phyloP scores from a whole-genome alignment of 2,113 vertebrate species.

The Misgurnus mizolepis region DNA sequence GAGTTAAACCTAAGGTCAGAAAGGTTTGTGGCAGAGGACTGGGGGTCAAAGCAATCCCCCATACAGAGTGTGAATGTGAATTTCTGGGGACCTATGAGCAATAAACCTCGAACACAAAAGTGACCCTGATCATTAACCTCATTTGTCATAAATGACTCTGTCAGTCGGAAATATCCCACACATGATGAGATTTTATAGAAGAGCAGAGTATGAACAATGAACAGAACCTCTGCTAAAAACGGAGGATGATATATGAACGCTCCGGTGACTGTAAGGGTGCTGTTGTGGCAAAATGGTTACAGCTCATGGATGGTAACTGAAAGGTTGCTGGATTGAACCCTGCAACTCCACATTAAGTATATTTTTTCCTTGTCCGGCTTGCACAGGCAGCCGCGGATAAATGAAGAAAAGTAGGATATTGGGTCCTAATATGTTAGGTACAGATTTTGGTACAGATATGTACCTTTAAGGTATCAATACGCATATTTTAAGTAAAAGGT shows the following conservation, averaged over 20 bases:
- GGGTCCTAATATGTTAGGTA: no score
- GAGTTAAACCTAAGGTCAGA: conserved; percentile 10
- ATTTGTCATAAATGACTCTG: conserved; percentile 16
- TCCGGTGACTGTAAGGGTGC: no score
- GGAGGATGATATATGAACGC: not conserved
- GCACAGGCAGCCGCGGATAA: no score
- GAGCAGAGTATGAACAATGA: not conserved
- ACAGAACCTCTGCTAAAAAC: not conserved
- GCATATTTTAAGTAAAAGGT: no score
- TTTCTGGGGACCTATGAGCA: not conserved
- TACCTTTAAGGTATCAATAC: no score
- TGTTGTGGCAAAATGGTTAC: no score
- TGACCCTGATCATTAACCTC: conserved; percentile 16
- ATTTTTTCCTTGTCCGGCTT: no score
- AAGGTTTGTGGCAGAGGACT: not conserved
- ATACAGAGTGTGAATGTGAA: not conserved
- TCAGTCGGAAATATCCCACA: conserved; percentile 12
- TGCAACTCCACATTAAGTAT: not conserved
- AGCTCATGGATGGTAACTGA: no score
- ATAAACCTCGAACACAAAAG: not conserved
- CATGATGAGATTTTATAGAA: not conserved
- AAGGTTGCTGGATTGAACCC: not conserved
- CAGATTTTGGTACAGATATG: no score
- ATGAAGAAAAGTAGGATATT: no score
- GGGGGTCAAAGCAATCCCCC: conserved; percentile 24